A percentile compares a stretch with the other conserved stretches of the same genome.
phyloP scores from a whole-genome alignment of 2,888 invertebrate genomes.

The Acanthosepion lycidas region DNA sequence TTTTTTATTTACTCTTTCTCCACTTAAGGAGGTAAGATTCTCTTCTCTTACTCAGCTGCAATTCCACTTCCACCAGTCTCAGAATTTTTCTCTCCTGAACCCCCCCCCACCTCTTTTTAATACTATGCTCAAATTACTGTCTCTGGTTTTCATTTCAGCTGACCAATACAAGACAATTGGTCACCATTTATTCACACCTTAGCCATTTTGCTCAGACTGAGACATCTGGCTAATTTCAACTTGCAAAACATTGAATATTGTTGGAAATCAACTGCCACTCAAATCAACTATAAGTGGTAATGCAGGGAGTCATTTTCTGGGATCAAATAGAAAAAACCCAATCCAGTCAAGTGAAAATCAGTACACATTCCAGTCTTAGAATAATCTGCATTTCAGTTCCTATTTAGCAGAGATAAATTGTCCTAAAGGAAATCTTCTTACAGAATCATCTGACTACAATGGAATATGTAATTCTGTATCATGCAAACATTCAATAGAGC shows the following conservation, averaged over 20 bases:
- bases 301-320: not conserved
- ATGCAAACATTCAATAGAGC: not conserved
- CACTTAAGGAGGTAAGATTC: no score
- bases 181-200: not conserved
- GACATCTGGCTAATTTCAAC: not conserved
- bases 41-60: not conserved
- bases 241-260: not conserved
- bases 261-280: not conserved
- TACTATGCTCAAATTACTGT: not conserved
- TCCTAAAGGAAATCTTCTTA: not conserved
- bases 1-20: no score
- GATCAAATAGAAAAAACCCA: not conserved
- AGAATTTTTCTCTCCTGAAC: not conserved
- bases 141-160: not conserved
- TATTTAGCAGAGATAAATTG: not conserved
- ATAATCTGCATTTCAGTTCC: not conserved
- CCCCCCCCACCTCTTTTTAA: not conserved
- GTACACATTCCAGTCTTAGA: not conserved
- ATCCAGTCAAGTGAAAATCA: no score
- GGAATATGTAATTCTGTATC: not conserved
- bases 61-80: not conserved
- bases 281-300: not conserved
- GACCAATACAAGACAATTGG: not conserved
- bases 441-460: not conserved
- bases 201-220: not conserved